Base-by-base conservation (phyloP, 2,113 vertebrate species). In the Martes martes region DNA sequence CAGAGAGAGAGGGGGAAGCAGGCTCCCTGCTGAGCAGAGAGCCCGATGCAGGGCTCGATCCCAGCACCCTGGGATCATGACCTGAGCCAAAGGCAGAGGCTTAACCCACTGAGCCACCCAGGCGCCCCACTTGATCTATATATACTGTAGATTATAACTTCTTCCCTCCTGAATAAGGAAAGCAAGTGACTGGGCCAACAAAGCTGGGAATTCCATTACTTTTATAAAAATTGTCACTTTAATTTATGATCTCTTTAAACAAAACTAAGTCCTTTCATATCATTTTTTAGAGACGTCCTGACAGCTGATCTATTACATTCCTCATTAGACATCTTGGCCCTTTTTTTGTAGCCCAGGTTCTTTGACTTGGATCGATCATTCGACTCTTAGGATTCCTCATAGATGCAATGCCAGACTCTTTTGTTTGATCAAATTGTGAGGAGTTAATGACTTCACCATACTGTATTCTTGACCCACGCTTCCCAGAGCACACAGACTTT, bases 401-500 rank as follows among this genome's bases (percentile, higher is more conserved):
- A 42, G 36, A 55, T 15, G 19, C 61, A n/a, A 36, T 26, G 78
- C 55, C 65, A 47, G 47, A 57, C 21, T 36, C 26, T n/a, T 83
- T 69, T 63, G 42, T 92, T 59, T 94, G 57, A 91, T 59, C 79
- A 55, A 50, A 82, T 67, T 73, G 73, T 91, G 67, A 42, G 61
- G 50, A 94, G 36, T 69, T 76, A 81, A 88, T 74, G 26, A 65
- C 57, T n/a, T 93, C 50, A 84, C n/a, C 47, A 96, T 95, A 96
- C 88, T 73, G 5, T 52, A 78, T 85, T 59, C 79, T 76, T 65
- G 52, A 82, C 59, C 79, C 65, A 82, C 61, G 2, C 28, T 63
- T 86, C 65, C 55, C 52, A 5, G 7, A 61, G 33, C 18, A 83
- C 47, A 69, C 42, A 83, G 31, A 89, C 39, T 79, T 95, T 92